Evolutionary conservation across 2,797 vertebrate species (phyloP), one percentile per base, ranked within the genome.

Genomic region (Microctenopoma lineatum): DNA sequence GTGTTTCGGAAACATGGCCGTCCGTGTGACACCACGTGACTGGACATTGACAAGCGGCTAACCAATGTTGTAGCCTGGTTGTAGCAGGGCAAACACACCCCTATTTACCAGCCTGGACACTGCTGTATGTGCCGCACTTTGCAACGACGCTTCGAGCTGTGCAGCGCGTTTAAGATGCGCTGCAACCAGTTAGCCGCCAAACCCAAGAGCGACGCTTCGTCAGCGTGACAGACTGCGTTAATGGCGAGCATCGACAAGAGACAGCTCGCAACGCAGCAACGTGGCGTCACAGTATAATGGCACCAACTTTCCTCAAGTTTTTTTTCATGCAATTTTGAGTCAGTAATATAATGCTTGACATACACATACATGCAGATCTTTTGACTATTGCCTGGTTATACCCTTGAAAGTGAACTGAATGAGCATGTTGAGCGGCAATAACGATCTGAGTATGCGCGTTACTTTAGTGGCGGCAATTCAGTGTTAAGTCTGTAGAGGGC

Each of bases 1-100:
- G 95, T 95, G 95, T 96, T 96, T 96, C 93, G 93, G 93, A 95
- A 96, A 96, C 94, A 96, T 96, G 96, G 95, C 95, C 93, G 95
- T 92, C 91, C 89, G 73, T 90, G 84, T 84, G 79, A 83, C 73
- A 92, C 92, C 90, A 93, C 92, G 92, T 93, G 92, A 93, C 87
- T 66, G 73, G 58, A 66, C 87, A 84, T 52, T 90, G 89, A 89
- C 88, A 87, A 89, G 88, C 83, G n/a, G 77, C 69, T 18, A 85
- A 55, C 90, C 90, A 91, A 89, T 90, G 89, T 65, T 57, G 84
- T 53, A 72, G 80, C 86, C 53, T 73, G 50, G 87, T 65, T 55
- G 84, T 53, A 72, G 80, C 86, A 55, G 76, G 47, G 64, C 74
- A 83, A 81, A 82, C 88, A 89, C 84, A 86, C 86, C 82, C 85